Evolutionary conservation across 2,113 vertebrate species (phyloP).

Genomic region (Damaliscus lunatus): DNA sequence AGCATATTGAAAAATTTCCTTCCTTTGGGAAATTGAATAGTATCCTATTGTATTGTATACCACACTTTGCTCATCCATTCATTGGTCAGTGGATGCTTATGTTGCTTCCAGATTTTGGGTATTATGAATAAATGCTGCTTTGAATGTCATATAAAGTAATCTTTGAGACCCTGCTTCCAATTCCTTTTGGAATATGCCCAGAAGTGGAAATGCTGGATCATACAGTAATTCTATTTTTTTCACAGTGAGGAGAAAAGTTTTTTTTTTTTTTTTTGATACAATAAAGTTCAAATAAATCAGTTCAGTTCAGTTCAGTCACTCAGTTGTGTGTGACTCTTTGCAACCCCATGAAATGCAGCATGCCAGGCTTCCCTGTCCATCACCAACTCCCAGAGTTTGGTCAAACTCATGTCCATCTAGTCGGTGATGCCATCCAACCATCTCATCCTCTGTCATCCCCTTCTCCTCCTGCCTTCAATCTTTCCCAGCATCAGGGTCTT

Average conservation of each 20-base stretch:
- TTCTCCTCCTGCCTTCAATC: neutral
- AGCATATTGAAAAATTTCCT: neutral
- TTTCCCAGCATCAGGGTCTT: neutral
- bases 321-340: neutral
- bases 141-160: neutral
- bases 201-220: neutral
- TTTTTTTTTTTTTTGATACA: neutral
- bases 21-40: neutral
- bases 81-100: neutral
- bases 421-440: neutral
- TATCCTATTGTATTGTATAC: neutral
- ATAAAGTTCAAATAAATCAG: neutral
- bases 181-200: neutral
- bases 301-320: neutral
- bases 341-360: neutral
- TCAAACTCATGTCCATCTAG: neutral
- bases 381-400: neutral
- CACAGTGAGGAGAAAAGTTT: neutral
- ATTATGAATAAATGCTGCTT: neutral
- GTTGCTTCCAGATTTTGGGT: neutral
- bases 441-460: neutral
- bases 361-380: neutral
- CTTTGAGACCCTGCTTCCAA: neutral
- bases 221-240: neutral
- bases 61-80: neutral